Evolutionary conservation across 2,888 invertebrate genomes (phyloP), one percentile per base, ranked within the genome.

Genomic region (Bembecia ichneumoniformis): DNA sequence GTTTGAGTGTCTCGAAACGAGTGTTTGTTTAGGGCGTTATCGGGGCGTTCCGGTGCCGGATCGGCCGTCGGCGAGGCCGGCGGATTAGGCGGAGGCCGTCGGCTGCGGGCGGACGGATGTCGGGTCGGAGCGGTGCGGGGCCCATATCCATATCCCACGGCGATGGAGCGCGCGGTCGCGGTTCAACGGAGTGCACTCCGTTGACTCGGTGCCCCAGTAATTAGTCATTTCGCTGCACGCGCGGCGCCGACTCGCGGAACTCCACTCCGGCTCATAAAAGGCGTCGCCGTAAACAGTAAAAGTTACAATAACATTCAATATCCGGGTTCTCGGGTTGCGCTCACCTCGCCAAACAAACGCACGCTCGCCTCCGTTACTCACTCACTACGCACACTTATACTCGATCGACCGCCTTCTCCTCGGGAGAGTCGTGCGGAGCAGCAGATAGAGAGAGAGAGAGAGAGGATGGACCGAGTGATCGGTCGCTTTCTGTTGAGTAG

Each of bases 1-100:
- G 70, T 66, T 77, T 68, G 71, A 84, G 82, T 81, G 78, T 76
- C 71, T 74, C 68, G 64, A 76, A 75, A 73, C 74, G 77, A 79
- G 66, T 83, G 70, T 84, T 84, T 83, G 82, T 71, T 73, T 72
- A 82, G 82, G 82, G 68, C 28, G 9, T 28, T 28, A 28, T 62
- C 65, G 71, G 65, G 61, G 65, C 70, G 70, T 55, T 57, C 61
- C 66, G 67, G 63, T 58, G 71, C 61, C 62, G 66, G 63, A 56
- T 59, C 5, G 20, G 20, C 20, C 5, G 20, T 5, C 20, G 20
- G 1, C 9, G 28, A 17, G 17, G 17, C n/a, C 17, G 17, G 3
- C 3, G 17, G 28, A 28, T 28, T 9, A 28, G 28, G 9, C 3
- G 20, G 20, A 7, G 28, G 28, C 7, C 28, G 5, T 5, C 5